Evolutionary conservation across 2,797 vertebrate species (phyloP), one percentile per base, ranked within the genome.

Genomic region (Diglossa cyanea): DNA sequence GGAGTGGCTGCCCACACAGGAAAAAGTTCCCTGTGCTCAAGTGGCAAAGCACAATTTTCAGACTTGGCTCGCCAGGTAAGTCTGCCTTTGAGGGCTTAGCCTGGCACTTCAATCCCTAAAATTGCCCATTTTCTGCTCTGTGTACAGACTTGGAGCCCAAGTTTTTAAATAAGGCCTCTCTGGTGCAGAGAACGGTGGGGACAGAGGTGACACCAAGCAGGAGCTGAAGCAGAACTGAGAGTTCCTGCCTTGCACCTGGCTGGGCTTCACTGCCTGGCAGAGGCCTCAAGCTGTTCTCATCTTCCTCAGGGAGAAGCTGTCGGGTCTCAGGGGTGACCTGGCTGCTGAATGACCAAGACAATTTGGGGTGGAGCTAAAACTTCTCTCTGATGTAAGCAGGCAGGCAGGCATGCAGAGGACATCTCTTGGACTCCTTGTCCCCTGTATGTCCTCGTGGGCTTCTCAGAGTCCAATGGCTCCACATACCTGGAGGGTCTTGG

Each of bases 401-500:
- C 45, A n/a, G 33, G 60, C 44, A 65, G 85, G 24, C 31, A n/a
- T n/a, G n/a, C n/a, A 65, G 55, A 40, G 72, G 30, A 47, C 51
- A 31, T 11, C n/a, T 24, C 63, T 26, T 57, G 81, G 71, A 33
- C 37, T 67, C 21, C 35, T 11, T 23, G 35, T 77, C 61, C 39
- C 31, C 19, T 33, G 17, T 7, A 1, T 3, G 24, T 71, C 58
- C 77, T 35, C 1, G 0, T 39, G 44, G 60, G 24, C 33, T 79
- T 20, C 39, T 62, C 25, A 9, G 31, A 31, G 25, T 55, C 3
- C 0, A n/a, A 1, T 3, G 13, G 37, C 63, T 76, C 40, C 65
- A 47, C 47, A 2, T 90, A 97, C 97, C 97, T 96, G 93, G 28
- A 91, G 71, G 33, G 73, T 37, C n/a, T 67, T 31, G 17, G 40